These are phyloP conservation scores for Eupithecia subumbrata DNA, from an alignment of 2,888 invertebrate genomes.

Conservation along the genomic window DNA sequence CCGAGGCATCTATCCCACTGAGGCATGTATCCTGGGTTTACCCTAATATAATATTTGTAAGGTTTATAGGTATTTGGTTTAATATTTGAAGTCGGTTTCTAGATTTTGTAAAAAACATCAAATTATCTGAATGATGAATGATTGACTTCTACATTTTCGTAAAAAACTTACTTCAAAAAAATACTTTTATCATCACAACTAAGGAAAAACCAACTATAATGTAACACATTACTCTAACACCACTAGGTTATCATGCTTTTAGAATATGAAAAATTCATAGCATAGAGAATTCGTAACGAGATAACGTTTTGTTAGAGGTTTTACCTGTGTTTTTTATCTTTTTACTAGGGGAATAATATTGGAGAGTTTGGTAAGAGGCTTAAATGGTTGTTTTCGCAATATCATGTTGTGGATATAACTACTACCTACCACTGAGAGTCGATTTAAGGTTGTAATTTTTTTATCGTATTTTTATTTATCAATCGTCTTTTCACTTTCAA, in stretches of 20 bases:
- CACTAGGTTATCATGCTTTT: slow-evolving; percentile 64
- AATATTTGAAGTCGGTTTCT: too few relatives aligned
- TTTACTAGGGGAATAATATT: slow-evolving; percentile 42
- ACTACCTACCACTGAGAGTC: neutral
- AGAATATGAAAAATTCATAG: slow-evolving; percentile 70
- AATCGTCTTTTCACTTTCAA: too few relatives aligned
- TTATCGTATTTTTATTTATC: too few relatives aligned
- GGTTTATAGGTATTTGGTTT: too few relatives aligned
- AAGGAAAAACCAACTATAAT: neutral
- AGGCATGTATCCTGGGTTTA: too few relatives aligned
- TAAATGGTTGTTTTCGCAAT: slow-evolving; percentile 29
- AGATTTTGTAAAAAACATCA: too few relatives aligned
- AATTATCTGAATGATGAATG: too few relatives aligned
- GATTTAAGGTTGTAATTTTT: too few relatives aligned
- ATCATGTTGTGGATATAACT: slow-evolving; percentile 22
- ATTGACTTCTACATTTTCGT: too few relatives aligned
- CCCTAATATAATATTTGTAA: too few relatives aligned
- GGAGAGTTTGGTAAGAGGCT: slow-evolving; percentile 25
- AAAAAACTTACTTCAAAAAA: too few relatives aligned
- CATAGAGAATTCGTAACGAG: slow-evolving; percentile 69
- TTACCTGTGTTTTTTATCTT: slow-evolving; percentile 47
- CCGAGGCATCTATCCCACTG: too few relatives aligned
- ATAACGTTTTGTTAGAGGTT: slow-evolving; percentile 49
- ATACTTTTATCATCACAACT: neutral
- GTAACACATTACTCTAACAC: slow-evolving; percentile 31